phyloP scores from a whole-genome alignment of 1,140 invertebrate species.

The Solenopsis invicta region DNA sequence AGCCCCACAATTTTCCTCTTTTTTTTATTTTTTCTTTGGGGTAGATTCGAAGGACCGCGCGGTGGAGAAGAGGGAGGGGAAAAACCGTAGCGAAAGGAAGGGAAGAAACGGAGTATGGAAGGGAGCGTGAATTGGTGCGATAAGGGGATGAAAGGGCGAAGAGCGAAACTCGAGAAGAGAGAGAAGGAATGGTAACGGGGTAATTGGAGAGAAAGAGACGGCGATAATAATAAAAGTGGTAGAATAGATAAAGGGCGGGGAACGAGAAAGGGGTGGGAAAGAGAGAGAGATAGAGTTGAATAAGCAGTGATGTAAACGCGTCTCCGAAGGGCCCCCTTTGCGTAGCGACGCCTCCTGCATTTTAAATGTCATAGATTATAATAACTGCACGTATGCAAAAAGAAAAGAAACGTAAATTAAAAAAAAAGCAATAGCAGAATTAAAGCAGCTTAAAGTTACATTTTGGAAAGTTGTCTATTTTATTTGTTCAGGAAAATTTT shows the following conservation, averaged over 20 bases:
- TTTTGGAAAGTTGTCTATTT: not conserved
- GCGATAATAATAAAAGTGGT: constrained; percentile 27
- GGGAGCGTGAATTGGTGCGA: constrained; percentile 8
- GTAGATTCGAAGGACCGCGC: constrained; percentile 27
- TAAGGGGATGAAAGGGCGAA: constrained; percentile 30
- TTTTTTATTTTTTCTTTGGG: constrained; percentile 39
- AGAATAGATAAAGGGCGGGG: not conserved
- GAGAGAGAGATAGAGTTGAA: constrained; percentile 8
- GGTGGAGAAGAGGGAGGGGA: constrained; percentile 51
- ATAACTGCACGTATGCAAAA: not conserved
- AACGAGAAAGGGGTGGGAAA: not conserved
- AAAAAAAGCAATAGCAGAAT: not conserved
- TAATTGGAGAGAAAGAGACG: not conserved
- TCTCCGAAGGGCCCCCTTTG: not conserved
- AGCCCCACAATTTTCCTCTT: constrained; percentile 29
- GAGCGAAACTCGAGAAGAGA: constrained; percentile 19
- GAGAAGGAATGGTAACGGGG: too few species aligned
- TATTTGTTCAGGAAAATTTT: not conserved
- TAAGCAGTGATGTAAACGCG: constrained; percentile 16
- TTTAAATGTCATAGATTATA: not conserved
- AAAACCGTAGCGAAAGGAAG: constrained; percentile 30
- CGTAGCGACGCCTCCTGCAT: not conserved
- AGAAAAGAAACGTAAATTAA: not conserved
- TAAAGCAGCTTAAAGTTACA: not conserved
- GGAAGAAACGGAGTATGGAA: not conserved